Percentiles rank a stretch among this genome's conserved stretches.
Evolutionary conservation across 1,140 invertebrate species (phyloP).

Genomic region (Pristionchus pacificus): DNA sequence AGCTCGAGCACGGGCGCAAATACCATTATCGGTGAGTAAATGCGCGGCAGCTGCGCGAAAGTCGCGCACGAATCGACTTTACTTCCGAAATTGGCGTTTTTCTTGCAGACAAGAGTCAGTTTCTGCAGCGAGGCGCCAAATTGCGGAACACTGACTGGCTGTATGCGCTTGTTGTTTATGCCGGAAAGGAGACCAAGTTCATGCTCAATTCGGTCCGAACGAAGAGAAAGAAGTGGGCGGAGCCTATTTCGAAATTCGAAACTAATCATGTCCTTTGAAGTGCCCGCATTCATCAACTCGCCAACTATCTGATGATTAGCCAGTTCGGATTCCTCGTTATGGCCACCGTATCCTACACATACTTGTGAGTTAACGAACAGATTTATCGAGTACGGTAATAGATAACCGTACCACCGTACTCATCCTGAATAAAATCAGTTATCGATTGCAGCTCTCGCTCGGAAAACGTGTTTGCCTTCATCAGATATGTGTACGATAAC

Average conservation of each 20-base stretch:
- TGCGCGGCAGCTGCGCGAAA: no score
- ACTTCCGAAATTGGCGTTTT: no score
- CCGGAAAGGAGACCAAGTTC: conserved; percentile 23
- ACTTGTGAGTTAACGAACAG: neutral
- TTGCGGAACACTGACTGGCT: conserved; percentile 88
- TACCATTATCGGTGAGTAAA: no score
- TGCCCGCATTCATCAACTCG: neutral
- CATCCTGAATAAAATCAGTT: no score
- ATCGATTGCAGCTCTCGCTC: no score
- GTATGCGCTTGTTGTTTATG: conserved; percentile 64
- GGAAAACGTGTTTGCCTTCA: no score
- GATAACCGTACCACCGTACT: no score
- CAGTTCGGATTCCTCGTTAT: neutral
- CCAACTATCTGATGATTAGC: neutral
- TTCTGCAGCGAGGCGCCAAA: conserved; percentile 85
- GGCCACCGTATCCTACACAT: neutral
- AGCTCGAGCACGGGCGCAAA: no score
- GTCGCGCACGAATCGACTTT: no score
- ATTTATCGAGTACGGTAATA: no score
- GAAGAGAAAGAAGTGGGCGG: conserved; percentile 14
- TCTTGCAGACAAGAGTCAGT: conserved; percentile 84
- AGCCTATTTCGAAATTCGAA: neutral
- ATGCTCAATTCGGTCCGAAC: conserved; percentile 23
- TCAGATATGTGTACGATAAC: no score
- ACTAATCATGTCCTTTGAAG: no score